These are phyloP conservation scores for Metellina segmentata DNA, from an alignment of 2,888 invertebrate species.

Conservation along the genomic window DNA sequence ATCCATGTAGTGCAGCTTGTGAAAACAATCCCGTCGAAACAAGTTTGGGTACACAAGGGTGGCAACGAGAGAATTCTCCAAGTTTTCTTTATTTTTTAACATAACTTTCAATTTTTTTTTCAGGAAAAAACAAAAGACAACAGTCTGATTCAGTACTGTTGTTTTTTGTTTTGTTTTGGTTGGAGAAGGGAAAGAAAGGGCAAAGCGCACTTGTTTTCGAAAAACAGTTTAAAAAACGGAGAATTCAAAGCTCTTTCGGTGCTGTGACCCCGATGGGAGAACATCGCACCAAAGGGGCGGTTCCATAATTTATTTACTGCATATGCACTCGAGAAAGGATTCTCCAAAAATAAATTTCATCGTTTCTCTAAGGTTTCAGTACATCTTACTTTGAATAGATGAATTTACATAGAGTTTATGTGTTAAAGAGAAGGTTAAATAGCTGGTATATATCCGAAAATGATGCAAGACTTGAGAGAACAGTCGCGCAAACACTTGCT, in stretches of 20 bases:
- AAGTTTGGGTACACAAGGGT: too few species aligned
- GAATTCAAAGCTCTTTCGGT: slow-evolving; percentile 18
- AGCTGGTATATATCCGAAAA: too few species aligned
- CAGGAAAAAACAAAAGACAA: slow-evolving; percentile 6
- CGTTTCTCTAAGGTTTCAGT: too few species aligned
- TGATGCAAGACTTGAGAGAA: too few species aligned
- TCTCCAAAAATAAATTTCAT: too few species aligned
- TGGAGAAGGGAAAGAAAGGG: not conserved
- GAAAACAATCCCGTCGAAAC: too few species aligned
- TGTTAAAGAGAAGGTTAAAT: too few species aligned
- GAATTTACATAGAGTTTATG: too few species aligned
- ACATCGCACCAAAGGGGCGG: slow-evolving; percentile 16
- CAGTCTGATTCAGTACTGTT: slow-evolving; percentile 7
- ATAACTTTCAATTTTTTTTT: not conserved
- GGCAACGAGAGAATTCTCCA: too few species aligned
- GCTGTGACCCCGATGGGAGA: slow-evolving; percentile 48
- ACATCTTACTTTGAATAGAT: too few species aligned
- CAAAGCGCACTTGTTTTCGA: slow-evolving; percentile 39
- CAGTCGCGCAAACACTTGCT: too few species aligned
- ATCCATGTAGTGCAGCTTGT: too few species aligned
- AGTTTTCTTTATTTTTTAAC: not conserved
- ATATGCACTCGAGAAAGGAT: not conserved
- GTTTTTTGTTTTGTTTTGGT: not conserved
- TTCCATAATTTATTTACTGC: slow-evolving; percentile 39
- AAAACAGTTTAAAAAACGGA: slow-evolving; percentile 28